Evolutionary conservation across 1,140 invertebrate genomes (phyloP).

Genomic region (Metaphire vulgaris): DNA sequence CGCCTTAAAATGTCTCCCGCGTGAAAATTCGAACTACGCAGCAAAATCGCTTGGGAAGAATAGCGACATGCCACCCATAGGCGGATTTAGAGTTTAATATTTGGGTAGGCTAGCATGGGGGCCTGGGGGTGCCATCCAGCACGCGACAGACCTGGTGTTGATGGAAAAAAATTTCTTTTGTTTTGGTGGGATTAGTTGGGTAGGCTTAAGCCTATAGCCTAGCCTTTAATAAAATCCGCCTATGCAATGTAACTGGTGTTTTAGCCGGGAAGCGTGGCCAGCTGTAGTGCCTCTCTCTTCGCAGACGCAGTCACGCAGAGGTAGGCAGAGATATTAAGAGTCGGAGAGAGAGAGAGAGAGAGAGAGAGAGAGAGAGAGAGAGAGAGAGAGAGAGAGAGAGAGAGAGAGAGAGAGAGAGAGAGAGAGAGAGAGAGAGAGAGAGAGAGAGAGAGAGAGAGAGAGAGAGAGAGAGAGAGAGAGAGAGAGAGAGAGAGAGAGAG

Average conservation of each 20-base stretch:
- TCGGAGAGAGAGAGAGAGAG: neutral
- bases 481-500: neutral
- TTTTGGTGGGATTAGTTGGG: neutral
- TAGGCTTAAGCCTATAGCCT: no score
- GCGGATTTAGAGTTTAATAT: no score
- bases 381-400: neutral
- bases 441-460: neutral
- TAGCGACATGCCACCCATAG: no score
- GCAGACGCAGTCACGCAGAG: neutral
- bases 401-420: neutral
- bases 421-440: neutral
- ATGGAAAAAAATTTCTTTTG: no score
- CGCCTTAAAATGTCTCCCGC: no score
- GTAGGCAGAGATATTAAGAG: neutral
- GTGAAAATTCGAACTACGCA: no score
- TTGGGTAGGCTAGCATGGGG: no score
- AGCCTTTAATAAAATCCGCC: no score
- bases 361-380: neutral
- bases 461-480: neutral
- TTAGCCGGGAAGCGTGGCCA: neutral
- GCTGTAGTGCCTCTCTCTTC: no score
- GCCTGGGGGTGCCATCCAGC: no score
- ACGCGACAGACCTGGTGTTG: neutral
- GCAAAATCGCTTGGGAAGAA: no score
- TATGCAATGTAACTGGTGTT: neutral